Evolutionary conservation across 37 sponge, comb jelly and placozoan species (phyloP), one percentile per base, ranked within the genome.

Genomic region (Halichondria panicea): DNA sequence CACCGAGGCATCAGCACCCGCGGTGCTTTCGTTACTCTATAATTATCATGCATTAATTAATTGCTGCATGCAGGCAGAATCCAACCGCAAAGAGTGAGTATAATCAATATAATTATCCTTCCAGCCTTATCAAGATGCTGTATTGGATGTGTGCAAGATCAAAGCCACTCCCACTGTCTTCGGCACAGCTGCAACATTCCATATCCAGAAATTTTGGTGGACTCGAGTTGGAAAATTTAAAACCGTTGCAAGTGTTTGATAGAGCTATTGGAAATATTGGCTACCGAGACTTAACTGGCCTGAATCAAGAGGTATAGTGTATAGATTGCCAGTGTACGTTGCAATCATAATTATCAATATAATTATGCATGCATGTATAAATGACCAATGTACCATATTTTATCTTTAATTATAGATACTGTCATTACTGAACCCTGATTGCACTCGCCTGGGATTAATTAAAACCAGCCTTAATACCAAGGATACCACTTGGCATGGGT

Each of bases 61-160:
- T n/a, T n/a, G n/a, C n/a, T n/a, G n/a, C n/a, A n/a, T n/a, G n/a
- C n/a, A n/a, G n/a, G n/a, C n/a, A n/a, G n/a, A n/a, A n/a, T n/a
- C n/a, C n/a, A n/a, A n/a, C n/a, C n/a, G n/a, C n/a, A n/a, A n/a
- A n/a, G n/a, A n/a, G n/a, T n/a, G n/a, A n/a, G n/a, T n/a, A n/a
- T n/a, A n/a, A n/a, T n/a, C n/a, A n/a, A n/a, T n/a, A n/a, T n/a
- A n/a, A 48, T 41, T 62, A 30, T 30, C 52, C 39, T 24, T 69
- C 22, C 60, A 92, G 99, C 76, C 79, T 96, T 43, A 82, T 96
- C 25, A 96, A 96, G 75, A 92, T 96, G 96, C 80, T 96, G 8
- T 92, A 88, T 60, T 92, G 78, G 67, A 73, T 92, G 81, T 80
- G 89, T 59, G 45, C 74, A 52, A 80, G 68, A 40, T 74, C 63